Evolutionary conservation across 2,797 vertebrate species (phyloP).

Genomic region (Gila robusta): DNA sequence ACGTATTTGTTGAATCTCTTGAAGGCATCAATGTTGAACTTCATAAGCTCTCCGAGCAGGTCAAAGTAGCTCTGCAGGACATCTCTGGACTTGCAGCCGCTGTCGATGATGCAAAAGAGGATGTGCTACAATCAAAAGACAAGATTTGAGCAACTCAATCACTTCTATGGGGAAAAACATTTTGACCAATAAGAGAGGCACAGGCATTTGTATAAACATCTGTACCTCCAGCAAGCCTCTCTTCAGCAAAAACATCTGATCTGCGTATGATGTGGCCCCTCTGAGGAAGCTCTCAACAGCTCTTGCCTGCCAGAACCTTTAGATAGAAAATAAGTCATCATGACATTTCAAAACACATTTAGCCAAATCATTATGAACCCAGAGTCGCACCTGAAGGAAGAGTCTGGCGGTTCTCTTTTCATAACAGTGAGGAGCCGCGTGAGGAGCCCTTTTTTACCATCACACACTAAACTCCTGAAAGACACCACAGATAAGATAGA

Average conservation of each 20-base stretch:
- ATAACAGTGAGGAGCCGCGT: conserved; percentile 94
- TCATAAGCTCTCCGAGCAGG: conserved; percentile 98
- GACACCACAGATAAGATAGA: neutral
- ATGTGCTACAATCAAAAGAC: conserved; percentile 85
- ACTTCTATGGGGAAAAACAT: neutral
- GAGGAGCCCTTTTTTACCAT: conserved; percentile 95
- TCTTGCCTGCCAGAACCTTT: conserved; percentile 98
- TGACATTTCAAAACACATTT: conserved; percentile 21
- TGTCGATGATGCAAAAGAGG: conserved; percentile 98
- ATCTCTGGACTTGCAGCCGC: conserved; percentile 95
- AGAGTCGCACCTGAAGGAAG: conserved; percentile 91
- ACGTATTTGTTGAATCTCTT: conserved; percentile 99
- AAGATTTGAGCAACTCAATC: neutral
- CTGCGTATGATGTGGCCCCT: conserved; percentile 98
- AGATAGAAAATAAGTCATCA: conserved; percentile 4
- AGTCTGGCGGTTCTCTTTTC: conserved; percentile 98
- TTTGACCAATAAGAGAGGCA: neutral
- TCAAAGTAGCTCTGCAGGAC: conserved; percentile 99
- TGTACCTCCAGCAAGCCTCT: conserved; percentile 96
- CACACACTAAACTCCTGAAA: conserved; percentile 91
- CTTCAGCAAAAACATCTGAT: conserved; percentile 98
- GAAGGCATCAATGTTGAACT: conserved; percentile 98
- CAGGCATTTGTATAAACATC: neutral
- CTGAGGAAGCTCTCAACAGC: conserved; percentile 98
- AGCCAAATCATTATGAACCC: neutral